A percentile compares a stretch with the other conserved stretches of the same genome.
Evolutionary conservation across 2,888 invertebrate genomes (phyloP).

Genomic region (Sycophila texana): DNA sequence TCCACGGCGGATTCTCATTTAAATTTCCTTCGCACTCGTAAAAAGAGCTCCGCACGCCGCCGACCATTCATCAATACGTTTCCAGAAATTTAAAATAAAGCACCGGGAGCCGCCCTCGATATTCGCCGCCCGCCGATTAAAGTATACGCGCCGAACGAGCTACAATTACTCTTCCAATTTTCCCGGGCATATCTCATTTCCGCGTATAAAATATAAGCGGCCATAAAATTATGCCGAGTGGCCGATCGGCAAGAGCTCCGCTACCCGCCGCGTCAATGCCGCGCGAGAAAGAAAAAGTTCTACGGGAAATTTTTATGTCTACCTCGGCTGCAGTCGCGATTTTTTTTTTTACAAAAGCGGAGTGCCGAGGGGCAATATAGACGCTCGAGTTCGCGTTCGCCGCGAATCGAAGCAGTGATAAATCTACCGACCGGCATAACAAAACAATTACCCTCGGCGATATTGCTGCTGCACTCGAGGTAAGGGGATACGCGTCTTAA

Average conservation of each 20-base stretch:
- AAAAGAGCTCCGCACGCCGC: background rate
- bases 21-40: background rate
- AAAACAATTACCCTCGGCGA: constrained; percentile 9
- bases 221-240: constrained; percentile 38
- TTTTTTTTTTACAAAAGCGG: no score
- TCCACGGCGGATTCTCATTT: no score
- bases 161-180: constrained; percentile 32
- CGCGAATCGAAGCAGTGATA: background rate
- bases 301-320: background rate
- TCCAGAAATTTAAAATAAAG: no score
- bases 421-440: constrained; percentile 3
- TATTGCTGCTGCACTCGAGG: no score
- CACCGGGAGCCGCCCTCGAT: background rate
- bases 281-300: constrained; percentile 26
- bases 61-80: no score
- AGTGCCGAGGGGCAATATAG: no score
- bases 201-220: constrained; percentile 27
- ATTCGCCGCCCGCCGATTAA: background rate
- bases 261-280: background rate
- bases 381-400: background rate
- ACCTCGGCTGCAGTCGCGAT: no score
- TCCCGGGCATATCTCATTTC: background rate
- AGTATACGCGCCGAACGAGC: no score
- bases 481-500: background rate
- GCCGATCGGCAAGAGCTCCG: background rate